Base-by-base conservation (phyloP, 1,140 invertebrate genomes). In the Drosophila lacteicornis region DNA sequence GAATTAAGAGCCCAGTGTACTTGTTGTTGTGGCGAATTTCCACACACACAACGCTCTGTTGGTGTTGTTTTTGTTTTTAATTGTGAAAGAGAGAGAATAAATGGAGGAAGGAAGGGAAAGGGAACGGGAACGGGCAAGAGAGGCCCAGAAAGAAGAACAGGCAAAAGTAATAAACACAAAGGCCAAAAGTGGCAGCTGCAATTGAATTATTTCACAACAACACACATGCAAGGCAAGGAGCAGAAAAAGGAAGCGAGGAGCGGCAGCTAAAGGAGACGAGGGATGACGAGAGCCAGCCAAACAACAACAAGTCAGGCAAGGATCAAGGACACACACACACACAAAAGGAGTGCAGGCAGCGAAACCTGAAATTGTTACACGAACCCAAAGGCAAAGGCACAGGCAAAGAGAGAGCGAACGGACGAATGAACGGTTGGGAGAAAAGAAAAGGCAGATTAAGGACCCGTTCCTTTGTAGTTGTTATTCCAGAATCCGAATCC, bases 141-240 rank as follows among this genome's bases (percentile, higher is more conserved):
- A 36, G 61, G 73, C 17, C 17, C 30, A 19, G 30, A 30, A 50
- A 53, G 45, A 47, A 57, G 53, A 66, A 65, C 45, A 69, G 73
- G 74, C 75, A 68, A 63, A 86, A 88, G 69, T 67, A 82, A 63
- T 40, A 66, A 67, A 79, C 55, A 65, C 50, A 82, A 65, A 79
- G 65, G 30, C 61, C 51, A 82, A 91, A 91, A 80, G 82, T 77
- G 70, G 90, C 90, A 91, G 90, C 90, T 91, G 90, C 90, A 91
- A 86, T 85, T 82, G 47, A 82, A 83, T 81, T 83, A 86, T 82
- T 82, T 73, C 51, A 68, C 79, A 70, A 62, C 66, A 62, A 61
- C 27, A 69, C 40, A 47, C 43, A 67, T 58, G 40, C 62, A 82
- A 67, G 56, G 66, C 73, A 79, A 87, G 79, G 46, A 70, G 75